Conservation (phyloP, 2,113 vertebrate species). For the Saimiri boliviensis region DNA sequence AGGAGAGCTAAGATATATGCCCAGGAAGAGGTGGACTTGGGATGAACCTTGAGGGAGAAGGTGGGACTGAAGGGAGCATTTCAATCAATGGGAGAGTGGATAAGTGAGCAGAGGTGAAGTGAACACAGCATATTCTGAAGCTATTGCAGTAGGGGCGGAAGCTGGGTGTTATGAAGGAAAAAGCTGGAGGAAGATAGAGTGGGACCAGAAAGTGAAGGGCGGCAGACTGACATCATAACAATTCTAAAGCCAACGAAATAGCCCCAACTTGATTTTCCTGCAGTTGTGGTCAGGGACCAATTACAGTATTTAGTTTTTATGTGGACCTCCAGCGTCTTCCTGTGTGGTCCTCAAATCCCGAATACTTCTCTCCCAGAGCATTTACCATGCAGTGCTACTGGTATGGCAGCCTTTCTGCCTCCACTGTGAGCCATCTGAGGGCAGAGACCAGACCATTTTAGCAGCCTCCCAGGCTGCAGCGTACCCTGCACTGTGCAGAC, state of each 20-base stretch:
- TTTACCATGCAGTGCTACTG: not conserved
- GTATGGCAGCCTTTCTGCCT: not conserved
- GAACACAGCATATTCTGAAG: not conserved
- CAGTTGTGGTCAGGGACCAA: not conserved
- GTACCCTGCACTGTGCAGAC: accelerated
- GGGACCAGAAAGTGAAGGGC: not conserved
- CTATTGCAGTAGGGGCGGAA: not conserved
- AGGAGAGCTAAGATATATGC: no score
- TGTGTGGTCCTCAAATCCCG: not conserved
- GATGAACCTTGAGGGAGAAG: not conserved
- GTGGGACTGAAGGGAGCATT: not conserved
- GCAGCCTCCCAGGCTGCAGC: accelerated
- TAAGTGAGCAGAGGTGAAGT: no score
- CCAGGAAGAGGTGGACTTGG: not conserved
- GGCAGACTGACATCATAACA: not conserved
- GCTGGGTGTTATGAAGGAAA: not conserved
- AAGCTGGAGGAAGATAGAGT: not conserved
- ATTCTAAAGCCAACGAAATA: not conserved
- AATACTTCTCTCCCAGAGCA: not conserved
- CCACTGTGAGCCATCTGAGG: not conserved
- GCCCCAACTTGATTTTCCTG: not conserved
- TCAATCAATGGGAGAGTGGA: no score
- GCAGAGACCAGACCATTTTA: not conserved
- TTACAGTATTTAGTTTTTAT: not conserved
- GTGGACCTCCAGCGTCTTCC: not conserved